Evolutionary conservation across 2,113 vertebrate species (phyloP), one percentile per base, ranked within the genome.

Genomic region (Leiothrix lutea): DNA sequence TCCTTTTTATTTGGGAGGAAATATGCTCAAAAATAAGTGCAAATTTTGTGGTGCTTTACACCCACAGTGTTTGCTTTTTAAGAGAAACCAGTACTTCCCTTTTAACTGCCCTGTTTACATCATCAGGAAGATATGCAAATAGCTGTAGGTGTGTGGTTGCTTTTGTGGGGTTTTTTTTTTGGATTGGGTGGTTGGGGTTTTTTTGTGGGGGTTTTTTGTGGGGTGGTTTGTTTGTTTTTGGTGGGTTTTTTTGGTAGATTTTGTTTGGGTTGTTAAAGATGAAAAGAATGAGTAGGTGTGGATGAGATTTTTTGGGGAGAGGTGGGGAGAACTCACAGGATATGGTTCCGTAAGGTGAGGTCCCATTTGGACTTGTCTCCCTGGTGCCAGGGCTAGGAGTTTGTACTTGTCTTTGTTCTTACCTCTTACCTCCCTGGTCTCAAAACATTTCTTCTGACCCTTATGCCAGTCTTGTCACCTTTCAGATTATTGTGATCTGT

Each of bases 371-470:
- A 70, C 4, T 28, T 64, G 44, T 5, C 28, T 22, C 28, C 36
- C 8, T 53, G 45, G 33, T 87, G 45, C 48, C 0, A 8, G 0
- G 1, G 6, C 5, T 10, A 4, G 9, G 11, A 45, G 9, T 53
- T 84, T 61, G 17, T 57, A 5, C 14, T 69, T 65, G 26, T 65
- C n/a, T 65, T 6, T 61, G 4, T 69, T 42, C 38, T 71, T 23
- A 42, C 35, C 14, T 71, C 35, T 69, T 45, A 48, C 16, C 35
- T 84, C 10, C 8, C 17, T 45, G 36, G 12, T 85, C 56, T 71
- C 70, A 78, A 66, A 28, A 18, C 7, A 6, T 38, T 69, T 8
- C 26, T 77, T 5, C 67, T 66, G 38, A 35, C 36, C 31, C 31
- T 88, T 80, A 11, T 64, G 40, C 36, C 19, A n/a, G 0, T 60